These are phyloP conservation scores for Arctia plantaginis DNA, from an alignment of 2,888 invertebrate species.

Conservation along the genomic window DNA sequence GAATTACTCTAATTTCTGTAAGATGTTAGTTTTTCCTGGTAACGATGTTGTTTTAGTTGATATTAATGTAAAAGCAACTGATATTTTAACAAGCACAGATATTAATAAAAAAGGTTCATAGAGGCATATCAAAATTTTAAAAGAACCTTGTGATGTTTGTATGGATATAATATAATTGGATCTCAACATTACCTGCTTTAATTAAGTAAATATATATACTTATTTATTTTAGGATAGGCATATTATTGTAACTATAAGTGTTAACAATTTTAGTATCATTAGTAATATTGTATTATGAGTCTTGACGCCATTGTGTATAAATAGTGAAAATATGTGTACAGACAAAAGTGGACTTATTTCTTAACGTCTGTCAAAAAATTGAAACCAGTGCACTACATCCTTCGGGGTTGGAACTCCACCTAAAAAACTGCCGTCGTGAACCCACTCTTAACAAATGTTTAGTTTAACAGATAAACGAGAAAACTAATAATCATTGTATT, in stretches of 20 bases:
- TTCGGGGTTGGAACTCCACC: too few relatives aligned
- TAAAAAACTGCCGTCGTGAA: too few relatives aligned
- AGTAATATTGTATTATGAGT: neutral
- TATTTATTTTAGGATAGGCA: neutral
- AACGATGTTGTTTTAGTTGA: neutral
- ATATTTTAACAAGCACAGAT: neutral
- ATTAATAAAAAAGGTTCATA: neutral
- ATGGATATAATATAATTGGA: conserved; percentile 27
- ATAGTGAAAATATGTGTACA: neutral
- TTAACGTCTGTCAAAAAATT: neutral
- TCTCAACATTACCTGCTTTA: conserved; percentile 32
- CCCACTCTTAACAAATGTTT: too few relatives aligned
- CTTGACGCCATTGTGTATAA: neutral
- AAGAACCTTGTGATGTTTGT: conserved; percentile 6
- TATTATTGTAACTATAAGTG: neutral
- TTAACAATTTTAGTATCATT: conserved; percentile 3
- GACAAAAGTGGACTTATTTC: neutral
- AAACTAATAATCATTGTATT: too few relatives aligned
- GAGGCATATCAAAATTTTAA: conserved; percentile 13
- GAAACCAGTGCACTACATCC: too few relatives aligned
- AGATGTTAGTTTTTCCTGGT: neutral
- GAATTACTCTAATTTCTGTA: neutral
- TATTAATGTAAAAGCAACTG: neutral
- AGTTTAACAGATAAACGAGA: too few relatives aligned
- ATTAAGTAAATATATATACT: conserved; percentile 26